Conservation (phyloP, 2,113 vertebrate genomes). For the Sterrhoptilus dennistouni region DNA sequence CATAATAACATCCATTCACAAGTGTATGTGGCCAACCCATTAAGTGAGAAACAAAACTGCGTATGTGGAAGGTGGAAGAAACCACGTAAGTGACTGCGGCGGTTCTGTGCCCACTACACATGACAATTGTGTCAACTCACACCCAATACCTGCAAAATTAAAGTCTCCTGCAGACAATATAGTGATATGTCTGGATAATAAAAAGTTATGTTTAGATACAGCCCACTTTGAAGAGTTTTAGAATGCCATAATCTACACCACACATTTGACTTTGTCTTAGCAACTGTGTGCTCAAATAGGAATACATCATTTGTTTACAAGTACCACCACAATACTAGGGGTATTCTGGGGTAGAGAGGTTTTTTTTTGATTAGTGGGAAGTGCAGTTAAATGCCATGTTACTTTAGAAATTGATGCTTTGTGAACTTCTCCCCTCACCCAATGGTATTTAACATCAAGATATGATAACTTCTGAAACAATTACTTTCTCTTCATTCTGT, state of each 20-base stretch:
- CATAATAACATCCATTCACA: not conserved
- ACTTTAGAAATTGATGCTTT: not conserved
- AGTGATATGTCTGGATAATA: not conserved
- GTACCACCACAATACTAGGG: not conserved
- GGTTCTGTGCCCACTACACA: too few species aligned
- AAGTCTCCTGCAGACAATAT: not conserved
- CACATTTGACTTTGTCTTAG: not conserved
- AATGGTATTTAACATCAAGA: not conserved
- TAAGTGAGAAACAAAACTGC: not conserved
- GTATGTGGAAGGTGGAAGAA: not conserved
- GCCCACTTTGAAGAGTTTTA: not conserved
- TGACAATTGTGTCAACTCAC: not conserved
- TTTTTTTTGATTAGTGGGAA: not conserved
- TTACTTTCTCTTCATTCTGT: not conserved
- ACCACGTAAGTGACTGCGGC: not conserved
- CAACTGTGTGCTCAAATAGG: not conserved
- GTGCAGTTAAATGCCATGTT: not conserved
- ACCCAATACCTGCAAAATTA: not conserved
- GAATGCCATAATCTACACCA: not conserved
- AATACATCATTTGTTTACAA: not conserved
- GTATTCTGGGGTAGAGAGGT: not conserved
- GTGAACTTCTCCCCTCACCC: accelerated
- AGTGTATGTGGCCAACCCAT: not conserved
- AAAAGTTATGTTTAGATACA: not conserved
- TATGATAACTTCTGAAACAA: slow-evolving; percentile 16